Conservation (phyloP, 2,113 vertebrate genomes). For the Petaurus breviceps region DNA sequence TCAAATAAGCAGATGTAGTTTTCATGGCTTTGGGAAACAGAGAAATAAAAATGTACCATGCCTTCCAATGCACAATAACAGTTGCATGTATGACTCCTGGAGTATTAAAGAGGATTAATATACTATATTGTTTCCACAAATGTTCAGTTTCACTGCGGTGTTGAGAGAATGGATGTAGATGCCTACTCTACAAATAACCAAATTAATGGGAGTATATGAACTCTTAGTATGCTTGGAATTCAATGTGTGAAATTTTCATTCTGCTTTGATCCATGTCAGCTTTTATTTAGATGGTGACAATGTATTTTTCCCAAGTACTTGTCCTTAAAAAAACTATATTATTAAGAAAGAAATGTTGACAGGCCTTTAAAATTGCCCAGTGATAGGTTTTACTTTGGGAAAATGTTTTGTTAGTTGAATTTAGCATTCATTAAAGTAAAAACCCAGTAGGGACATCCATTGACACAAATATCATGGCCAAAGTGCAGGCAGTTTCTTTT, state of each 20-base stretch:
- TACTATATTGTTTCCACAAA: background rate
- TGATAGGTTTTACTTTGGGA: slow-evolving; percentile 2
- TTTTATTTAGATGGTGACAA: slow-evolving; percentile 4
- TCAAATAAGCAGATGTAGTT: background rate
- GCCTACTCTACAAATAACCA: slow-evolving; percentile 45
- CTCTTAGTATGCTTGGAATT: slow-evolving; percentile 38
- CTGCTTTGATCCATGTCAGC: background rate
- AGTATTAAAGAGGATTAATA: slow-evolving; percentile 41
- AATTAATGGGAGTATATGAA: background rate
- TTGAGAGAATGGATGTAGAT: slow-evolving; percentile 30
- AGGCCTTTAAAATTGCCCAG: background rate
- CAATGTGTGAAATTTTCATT: slow-evolving; percentile 49
- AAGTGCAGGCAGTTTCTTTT: background rate
- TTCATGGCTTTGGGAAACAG: slow-evolving; percentile 19
- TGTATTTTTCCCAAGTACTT: slow-evolving; percentile 32
- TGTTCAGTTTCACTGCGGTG: background rate
- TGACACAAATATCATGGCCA: slow-evolving; percentile 1
- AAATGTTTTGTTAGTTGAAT: slow-evolving; percentile 33
- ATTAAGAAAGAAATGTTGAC: slow-evolving; percentile 27
- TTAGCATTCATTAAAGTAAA: background rate
- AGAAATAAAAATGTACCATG: background rate
- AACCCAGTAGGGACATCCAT: background rate
- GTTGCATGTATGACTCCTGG: background rate
- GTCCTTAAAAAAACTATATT: slow-evolving; percentile 18
- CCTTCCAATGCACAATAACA: background rate